Conservation (phyloP, 2,888 invertebrate genomes). For the Amiota mariae region DNA sequence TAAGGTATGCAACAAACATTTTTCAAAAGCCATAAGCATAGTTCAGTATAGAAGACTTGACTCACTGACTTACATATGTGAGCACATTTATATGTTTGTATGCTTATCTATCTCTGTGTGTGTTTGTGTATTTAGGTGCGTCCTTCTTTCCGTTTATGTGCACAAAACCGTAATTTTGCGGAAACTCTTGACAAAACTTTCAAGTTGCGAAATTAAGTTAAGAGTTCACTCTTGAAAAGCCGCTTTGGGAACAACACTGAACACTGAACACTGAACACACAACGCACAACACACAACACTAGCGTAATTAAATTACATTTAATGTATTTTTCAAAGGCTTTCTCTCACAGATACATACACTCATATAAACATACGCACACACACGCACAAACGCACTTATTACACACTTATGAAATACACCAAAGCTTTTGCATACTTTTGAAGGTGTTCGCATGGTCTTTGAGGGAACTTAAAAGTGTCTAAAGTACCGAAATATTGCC, state of each 20-base stretch:
- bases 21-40: too few species aligned
- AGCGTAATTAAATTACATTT: conserved; percentile 16
- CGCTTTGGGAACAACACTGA: too few species aligned
- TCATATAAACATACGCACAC: too few species aligned
- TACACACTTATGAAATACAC: background rate
- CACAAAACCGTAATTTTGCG: conserved; percentile 28
- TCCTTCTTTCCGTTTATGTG: background rate
- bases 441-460: background rate
- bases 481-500: conserved; percentile 9
- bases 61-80: conserved; percentile 1
- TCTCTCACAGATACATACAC: background rate
- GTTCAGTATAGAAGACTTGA: background rate
- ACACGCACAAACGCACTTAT: background rate
- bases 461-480: background rate
- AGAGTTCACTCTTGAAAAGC: conserved; percentile 13
- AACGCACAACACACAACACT: background rate
- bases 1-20: too few species aligned
- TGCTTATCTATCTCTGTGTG: background rate
- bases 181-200: conserved; percentile 33
- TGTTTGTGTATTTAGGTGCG: background rate
- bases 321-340: conserved; percentile 1
- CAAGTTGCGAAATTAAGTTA: conserved; percentile 30
- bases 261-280: background rate
- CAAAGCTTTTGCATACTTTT: conserved; percentile 21
- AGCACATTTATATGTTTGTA: background rate